phyloP scores from a whole-genome alignment of 2,888 invertebrate species.

The Atrina japonica region DNA sequence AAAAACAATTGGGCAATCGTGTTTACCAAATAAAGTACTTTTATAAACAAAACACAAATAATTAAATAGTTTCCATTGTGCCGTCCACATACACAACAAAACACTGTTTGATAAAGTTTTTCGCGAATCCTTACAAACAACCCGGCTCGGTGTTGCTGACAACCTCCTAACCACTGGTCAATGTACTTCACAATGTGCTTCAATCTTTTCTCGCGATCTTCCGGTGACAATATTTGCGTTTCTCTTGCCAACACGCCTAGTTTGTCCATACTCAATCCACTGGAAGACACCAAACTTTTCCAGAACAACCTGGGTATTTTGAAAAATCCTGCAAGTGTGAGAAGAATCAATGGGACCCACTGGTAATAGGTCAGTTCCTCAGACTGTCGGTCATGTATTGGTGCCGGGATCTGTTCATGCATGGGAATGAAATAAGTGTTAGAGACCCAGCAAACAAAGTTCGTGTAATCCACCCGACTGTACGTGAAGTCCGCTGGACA shows the following conservation, averaged over 20 bases:
- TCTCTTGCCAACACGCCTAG: slow-evolving; percentile 33
- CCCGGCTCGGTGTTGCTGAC: slow-evolving; percentile 61
- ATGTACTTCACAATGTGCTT: slow-evolving; percentile 61
- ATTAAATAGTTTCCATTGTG: slow-evolving; percentile 73
- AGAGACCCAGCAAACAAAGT: slow-evolving; percentile 58
- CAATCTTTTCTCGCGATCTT: slow-evolving; percentile 61
- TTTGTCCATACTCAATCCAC: slow-evolving; percentile 43
- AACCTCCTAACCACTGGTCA: slow-evolving; percentile 60
- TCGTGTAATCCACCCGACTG: slow-evolving; percentile 53
- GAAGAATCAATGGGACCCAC: slow-evolving; percentile 56
- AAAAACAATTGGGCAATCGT: slow-evolving; percentile 73
- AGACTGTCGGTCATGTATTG: slow-evolving; percentile 13
- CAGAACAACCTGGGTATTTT: slow-evolving; percentile 55
- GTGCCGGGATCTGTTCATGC: slow-evolving; percentile 21
- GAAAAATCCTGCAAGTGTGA: slow-evolving; percentile 47
- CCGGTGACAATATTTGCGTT: slow-evolving; percentile 13
- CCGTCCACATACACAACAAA: slow-evolving; percentile 66
- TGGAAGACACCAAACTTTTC: slow-evolving; percentile 31
- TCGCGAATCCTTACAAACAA: slow-evolving; percentile 55
- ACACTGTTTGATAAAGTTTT: slow-evolving; percentile 53
- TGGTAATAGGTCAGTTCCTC: slow-evolving; percentile 53
- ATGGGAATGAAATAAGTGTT: slow-evolving; percentile 11
- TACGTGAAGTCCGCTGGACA: slow-evolving; percentile 63
- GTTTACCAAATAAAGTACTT: slow-evolving; percentile 70
- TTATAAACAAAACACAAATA: slow-evolving; percentile 69